A percentile compares a stretch with the other conserved stretches of the same genome.
Evolutionary conservation across 2,888 invertebrate species (phyloP).

Genomic region (Tetragonula carbonaria): DNA sequence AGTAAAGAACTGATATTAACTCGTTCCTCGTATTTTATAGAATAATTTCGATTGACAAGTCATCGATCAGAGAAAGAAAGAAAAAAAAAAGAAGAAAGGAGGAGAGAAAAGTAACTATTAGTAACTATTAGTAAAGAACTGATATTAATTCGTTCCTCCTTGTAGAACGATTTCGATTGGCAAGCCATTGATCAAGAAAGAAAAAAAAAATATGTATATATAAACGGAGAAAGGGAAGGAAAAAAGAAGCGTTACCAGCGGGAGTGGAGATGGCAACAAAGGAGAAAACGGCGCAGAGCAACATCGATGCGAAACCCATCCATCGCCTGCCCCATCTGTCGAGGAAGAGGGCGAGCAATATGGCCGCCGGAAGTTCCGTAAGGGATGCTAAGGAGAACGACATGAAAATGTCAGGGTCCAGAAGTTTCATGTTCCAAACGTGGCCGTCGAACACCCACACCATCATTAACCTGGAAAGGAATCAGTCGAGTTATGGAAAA

Average conservation of each 20-base stretch:
- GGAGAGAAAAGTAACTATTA: background rate
- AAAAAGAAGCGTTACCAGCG: constrained; percentile 85
- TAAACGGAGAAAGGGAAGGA: background rate
- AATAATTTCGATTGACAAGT: background rate
- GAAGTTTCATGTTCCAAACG: constrained; percentile 93
- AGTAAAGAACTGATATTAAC: too few species aligned
- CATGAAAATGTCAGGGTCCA: constrained; percentile 92
- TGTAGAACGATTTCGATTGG: background rate
- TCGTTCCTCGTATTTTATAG: background rate
- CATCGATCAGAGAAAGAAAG: background rate
- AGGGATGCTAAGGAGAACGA: constrained; percentile 94
- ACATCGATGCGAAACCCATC: constrained; percentile 93
- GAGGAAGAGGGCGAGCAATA: constrained; percentile 90
- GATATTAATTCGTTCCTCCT: background rate
- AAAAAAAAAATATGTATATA: background rate
- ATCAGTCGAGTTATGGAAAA: background rate
- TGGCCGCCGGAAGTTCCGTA: constrained; percentile 93
- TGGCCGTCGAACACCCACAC: constrained; percentile 95
- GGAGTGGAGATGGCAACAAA: constrained; percentile 91
- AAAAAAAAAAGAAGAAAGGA: background rate
- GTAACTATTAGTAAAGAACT: background rate
- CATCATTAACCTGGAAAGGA: constrained; percentile 88
- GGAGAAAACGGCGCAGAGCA: constrained; percentile 92
- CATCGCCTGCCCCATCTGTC: constrained; percentile 94
- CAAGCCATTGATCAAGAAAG: background rate